Evolutionary conservation across 1,140 invertebrate species (phyloP).

Genomic region (Drosophila pruinosa): DNA sequence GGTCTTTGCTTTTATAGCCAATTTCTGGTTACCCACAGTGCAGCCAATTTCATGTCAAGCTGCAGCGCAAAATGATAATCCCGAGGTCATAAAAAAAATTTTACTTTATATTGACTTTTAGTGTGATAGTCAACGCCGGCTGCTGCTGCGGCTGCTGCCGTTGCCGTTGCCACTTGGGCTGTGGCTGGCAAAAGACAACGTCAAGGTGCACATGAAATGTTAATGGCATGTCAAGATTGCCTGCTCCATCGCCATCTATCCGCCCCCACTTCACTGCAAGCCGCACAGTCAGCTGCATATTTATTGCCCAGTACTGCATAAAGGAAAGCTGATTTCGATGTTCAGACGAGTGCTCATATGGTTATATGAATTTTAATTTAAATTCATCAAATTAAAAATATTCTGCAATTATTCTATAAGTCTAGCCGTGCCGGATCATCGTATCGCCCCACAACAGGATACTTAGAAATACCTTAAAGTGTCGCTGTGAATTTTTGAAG

Average conservation of each 20-base stretch:
- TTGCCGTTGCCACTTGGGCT: background rate
- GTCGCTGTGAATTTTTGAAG: background rate
- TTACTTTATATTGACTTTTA: conserved; percentile 82
- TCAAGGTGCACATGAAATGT: conserved; percentile 79
- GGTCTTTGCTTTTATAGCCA: conserved; percentile 74
- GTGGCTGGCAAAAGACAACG: conserved; percentile 49
- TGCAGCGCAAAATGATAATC: conserved; percentile 78
- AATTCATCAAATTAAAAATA: background rate
- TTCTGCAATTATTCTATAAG: too few relatives aligned
- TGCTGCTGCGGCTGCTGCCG: conserved; percentile 11
- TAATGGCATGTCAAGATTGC: conserved; percentile 80
- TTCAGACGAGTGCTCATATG: background rate
- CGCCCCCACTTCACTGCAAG: conserved; percentile 16
- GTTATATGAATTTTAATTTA: conserved; percentile 1
- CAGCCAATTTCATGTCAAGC: conserved; percentile 81
- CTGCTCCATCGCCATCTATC: conserved; percentile 29
- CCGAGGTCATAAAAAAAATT: conserved; percentile 76
- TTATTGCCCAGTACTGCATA: conserved; percentile 48
- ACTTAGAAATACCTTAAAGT: conserved; percentile 3
- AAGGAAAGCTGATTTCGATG: conserved; percentile 13
- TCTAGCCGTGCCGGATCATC: too few relatives aligned
- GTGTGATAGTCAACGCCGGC: conserved; percentile 70
- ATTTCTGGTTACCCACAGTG: conserved; percentile 80
- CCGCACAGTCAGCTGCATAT: conserved; percentile 39
- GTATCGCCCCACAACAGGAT: too few relatives aligned